These are phyloP conservation scores for Calameuta pallipes DNA, from an alignment of 2,888 invertebrate genomes.

Conservation along the genomic window DNA sequence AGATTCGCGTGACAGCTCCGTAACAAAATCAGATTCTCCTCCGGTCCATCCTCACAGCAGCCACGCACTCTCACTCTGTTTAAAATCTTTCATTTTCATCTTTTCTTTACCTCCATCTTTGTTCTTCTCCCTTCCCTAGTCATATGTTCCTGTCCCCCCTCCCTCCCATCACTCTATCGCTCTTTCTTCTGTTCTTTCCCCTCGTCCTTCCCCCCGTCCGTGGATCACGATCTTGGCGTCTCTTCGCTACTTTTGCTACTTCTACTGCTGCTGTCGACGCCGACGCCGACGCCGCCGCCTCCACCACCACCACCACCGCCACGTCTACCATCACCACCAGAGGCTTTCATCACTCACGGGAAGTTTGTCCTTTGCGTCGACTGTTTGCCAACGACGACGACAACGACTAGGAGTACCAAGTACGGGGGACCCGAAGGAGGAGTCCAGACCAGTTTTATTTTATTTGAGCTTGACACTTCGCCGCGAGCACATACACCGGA, in stretches of 20 bases:
- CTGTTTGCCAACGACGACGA: conserved; percentile 36
- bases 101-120: neutral
- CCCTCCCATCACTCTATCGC: neutral
- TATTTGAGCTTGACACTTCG: conserved; percentile 60
- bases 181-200: neutral
- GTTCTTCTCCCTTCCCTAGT: neutral
- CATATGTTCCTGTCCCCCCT: neutral
- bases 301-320: conserved; percentile 45
- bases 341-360: conserved; percentile 25
- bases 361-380: conserved; percentile 42
- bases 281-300: conserved; percentile 34
- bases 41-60: conserved; percentile 3
- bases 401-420: conserved; percentile 35
- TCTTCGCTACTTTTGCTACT: neutral
- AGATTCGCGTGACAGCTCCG: conserved; percentile 56
- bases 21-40: conserved; percentile 36
- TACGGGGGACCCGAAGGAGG: conserved; percentile 44
- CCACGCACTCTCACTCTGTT: conserved; percentile 3
- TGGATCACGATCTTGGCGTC: neutral
- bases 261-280: conserved; percentile 1
- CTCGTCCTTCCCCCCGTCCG: neutral
- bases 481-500: conserved; percentile 54
- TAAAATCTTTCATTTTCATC: neutral
- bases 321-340: conserved; percentile 25
- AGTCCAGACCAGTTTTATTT: conserved; percentile 47